These are phyloP conservation scores for Metacarcinus magister DNA, from an alignment of 2,888 invertebrate species.

Conservation along the genomic window DNA sequence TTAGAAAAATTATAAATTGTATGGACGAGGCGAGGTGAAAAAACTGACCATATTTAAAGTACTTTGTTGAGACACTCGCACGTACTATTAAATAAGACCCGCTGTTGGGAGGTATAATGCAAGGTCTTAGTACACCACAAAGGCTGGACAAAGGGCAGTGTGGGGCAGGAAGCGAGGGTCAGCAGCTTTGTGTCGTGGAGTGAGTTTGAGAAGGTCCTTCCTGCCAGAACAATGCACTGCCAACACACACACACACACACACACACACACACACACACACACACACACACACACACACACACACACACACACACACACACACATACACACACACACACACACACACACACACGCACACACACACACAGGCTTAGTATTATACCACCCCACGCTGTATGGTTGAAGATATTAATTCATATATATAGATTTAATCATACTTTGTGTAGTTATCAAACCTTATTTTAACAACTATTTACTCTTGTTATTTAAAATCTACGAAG, in stretches of 20 bases:
- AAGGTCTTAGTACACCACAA: not conserved
- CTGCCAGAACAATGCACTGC: not conserved
- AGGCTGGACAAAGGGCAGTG: conserved; percentile 6
- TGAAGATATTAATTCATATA: not conserved
- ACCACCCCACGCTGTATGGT: not conserved
- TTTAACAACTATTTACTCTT: not conserved
- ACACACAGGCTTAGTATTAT: not conserved
- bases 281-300: not conserved
- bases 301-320: not conserved
- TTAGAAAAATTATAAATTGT: not conserved
- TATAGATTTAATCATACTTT: not conserved
- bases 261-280: conserved; percentile 33
- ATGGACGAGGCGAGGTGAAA: not conserved
- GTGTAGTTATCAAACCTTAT: not conserved
- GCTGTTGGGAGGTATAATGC: not conserved
- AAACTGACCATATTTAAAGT: not conserved
- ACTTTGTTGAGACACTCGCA: not conserved
- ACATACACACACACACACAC: not conserved
- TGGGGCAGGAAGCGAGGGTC: conserved; percentile 10
- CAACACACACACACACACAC: conserved; percentile 13
- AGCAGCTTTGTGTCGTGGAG: conserved; percentile 5
- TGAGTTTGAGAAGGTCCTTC: not conserved
- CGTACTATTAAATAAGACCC: not conserved
- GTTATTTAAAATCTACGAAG: too few species aligned
- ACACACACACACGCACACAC: not conserved